Conservation (phyloP, 2,113 vertebrate species). For the Hippotragus niger region DNA sequence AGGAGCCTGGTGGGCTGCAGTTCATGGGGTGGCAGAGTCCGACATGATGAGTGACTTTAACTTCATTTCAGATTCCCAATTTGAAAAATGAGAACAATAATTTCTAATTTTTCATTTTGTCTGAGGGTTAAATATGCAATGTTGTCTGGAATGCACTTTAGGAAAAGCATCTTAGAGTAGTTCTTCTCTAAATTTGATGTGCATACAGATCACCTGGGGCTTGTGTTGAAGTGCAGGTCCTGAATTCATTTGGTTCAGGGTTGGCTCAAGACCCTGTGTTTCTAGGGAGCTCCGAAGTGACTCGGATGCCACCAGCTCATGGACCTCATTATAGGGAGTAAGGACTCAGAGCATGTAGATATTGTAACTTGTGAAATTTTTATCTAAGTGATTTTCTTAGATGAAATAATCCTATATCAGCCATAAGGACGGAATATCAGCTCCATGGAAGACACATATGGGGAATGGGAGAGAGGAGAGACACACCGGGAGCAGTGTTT, state of each 20-base stretch:
- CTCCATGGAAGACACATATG: background rate
- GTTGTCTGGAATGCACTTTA: background rate
- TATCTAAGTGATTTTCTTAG: background rate
- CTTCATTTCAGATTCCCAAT: background rate
- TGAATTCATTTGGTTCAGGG: background rate
- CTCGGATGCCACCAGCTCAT: fast-evolving
- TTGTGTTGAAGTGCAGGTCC: background rate
- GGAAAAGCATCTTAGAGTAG: background rate
- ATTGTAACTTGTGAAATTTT: background rate
- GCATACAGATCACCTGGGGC: fast-evolving
- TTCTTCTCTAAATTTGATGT: background rate
- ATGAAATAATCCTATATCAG: background rate
- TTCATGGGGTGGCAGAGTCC: background rate
- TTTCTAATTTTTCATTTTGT: background rate
- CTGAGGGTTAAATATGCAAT: background rate
- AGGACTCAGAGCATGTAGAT: background rate
- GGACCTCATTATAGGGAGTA: background rate
- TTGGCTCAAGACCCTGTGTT: background rate
- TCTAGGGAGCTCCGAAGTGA: background rate
- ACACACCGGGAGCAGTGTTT: fast-evolving
- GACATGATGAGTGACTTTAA: background rate
- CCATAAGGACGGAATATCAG: background rate
- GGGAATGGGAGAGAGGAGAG: background rate
- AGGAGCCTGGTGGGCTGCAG: background rate
- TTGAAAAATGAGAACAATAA: background rate